Percentiles rank a stretch among this genome's conserved stretches.
These are phyloP conservation scores for chimpanzee (Pan troglodytes) DNA, from an alignment of 2,113 vertebrate genomes.

Conservation along the genomic window NHGRI_mPanTro3-v2.1_pri NC_072421.2:112488501-112489000, in stretches of 20 bases:
- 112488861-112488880: neutral
- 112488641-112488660: conserved; percentile 88
- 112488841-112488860: neutral
- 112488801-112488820: conserved; percentile 16
- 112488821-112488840: neutral
- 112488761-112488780: conserved; percentile 87
- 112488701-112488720: conserved; percentile 83
- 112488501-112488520: neutral
- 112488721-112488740: conserved; percentile 79
- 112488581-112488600: conserved; percentile 88
- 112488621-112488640: conserved; percentile 69
- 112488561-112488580: neutral
- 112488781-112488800: neutral
- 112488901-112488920: neutral
- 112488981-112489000: neutral
- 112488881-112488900: neutral
- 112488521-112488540: neutral
- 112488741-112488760: conserved; percentile 78
- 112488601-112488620: conserved; percentile 85
- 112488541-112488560: neutral
- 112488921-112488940: neutral
- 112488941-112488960: neutral
- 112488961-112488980: neutral
- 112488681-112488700: conserved; percentile 81
- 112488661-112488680: conserved; percentile 90